Evolutionary conservation across 2,888 invertebrate genomes (phyloP).

Genomic region (Andrena minutula): DNA sequence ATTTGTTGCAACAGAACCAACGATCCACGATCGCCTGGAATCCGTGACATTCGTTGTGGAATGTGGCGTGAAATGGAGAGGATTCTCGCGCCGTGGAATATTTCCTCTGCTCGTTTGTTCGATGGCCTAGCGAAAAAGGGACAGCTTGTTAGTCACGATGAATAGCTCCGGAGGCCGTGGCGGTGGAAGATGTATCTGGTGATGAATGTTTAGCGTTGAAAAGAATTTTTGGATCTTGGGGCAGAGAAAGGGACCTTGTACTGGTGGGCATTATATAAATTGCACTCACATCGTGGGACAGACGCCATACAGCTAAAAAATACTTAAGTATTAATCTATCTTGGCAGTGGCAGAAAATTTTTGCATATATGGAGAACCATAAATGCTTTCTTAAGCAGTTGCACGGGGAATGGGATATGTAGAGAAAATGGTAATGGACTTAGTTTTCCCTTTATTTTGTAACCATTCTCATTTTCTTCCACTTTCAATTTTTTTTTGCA

Average conservation of each 20-base stretch:
- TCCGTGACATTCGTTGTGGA: not conserved
- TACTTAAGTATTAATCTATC: no score
- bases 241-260: not conserved
- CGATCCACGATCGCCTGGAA: slow-evolving; percentile 1
- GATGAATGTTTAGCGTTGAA: not conserved
- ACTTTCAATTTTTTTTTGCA: no score
- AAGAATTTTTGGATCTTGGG: not conserved
- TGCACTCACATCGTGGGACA: no score
- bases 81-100: not conserved
- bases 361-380: no score
- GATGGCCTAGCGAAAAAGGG: slow-evolving; percentile 7
- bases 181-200: not conserved
- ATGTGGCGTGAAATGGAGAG: not conserved
- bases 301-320: no score
- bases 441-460: no score
- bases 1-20: slow-evolving; percentile 22
- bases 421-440: no score
- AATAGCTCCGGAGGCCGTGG: not conserved
- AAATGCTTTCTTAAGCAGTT: no score
- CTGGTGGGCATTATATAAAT: not conserved
- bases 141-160: slow-evolving; percentile 1
- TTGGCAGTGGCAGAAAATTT: no score
- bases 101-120: not conserved
- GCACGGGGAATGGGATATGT: no score
- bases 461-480: no score